Percentiles rank a stretch among this genome's conserved stretches.
Conservation (phyloP, 2,888 invertebrate genomes). For the Coremacera marginata region DNA sequence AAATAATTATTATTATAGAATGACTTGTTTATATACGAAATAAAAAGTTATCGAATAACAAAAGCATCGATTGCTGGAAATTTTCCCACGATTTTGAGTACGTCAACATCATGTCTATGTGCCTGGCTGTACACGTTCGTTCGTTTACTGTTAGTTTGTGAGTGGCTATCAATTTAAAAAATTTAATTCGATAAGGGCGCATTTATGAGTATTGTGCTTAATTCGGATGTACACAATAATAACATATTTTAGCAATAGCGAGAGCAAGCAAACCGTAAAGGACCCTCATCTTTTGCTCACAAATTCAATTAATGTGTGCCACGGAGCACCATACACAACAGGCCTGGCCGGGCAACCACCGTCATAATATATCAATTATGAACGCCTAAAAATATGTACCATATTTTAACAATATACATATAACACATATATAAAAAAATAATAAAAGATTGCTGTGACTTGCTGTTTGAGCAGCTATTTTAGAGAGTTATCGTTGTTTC, state of each 20-base stretch:
- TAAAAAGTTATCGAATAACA: too few species aligned
- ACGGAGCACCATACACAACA: background rate
- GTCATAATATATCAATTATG: constrained; percentile 7
- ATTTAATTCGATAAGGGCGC: background rate
- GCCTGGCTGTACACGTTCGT: too few species aligned
- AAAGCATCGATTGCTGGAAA: too few species aligned
- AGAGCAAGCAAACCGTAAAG: background rate
- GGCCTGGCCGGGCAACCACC: background rate
- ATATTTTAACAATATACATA: too few species aligned
- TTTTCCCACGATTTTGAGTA: too few species aligned
- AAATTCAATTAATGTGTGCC: background rate
- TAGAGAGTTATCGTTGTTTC: background rate
- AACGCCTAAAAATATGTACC: background rate
- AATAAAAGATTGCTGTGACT: too few species aligned
- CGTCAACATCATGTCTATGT: too few species aligned
- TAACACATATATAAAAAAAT: too few species aligned
- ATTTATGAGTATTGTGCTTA: background rate
- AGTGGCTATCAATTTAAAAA: background rate
- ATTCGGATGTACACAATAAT: background rate
- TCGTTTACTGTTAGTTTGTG: background rate
- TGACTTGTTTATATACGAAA: too few species aligned
- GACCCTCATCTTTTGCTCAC: constrained; percentile 1
- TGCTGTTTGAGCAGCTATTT: too few species aligned
- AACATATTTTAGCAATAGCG: background rate
- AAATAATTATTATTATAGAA: too few species aligned